A percentile compares a stretch with the other conserved stretches of the same genome.
Conservation (phyloP, 2,888 invertebrate species). For the Sympetrum striolatum region DNA sequence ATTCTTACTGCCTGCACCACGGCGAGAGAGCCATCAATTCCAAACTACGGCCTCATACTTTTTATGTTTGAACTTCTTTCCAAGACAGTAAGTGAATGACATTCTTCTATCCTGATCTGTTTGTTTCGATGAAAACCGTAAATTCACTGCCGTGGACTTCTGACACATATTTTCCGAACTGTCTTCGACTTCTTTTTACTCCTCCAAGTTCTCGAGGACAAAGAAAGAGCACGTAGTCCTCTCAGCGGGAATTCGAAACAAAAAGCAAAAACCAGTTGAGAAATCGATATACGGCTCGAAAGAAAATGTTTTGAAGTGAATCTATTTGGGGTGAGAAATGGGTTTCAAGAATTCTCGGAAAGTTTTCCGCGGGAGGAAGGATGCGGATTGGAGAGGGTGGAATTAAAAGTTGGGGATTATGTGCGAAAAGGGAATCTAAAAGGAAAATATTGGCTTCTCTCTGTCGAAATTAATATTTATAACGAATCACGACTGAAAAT, state of each 20-base stretch:
- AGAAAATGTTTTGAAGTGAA: constrained; percentile 34
- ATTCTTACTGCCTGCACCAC: background rate
- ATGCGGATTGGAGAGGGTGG: no score
- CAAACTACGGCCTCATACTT: constrained; percentile 2
- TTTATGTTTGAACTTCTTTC: constrained; percentile 8
- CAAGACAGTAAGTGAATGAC: background rate
- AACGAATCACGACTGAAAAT: background rate
- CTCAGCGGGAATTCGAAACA: constrained; percentile 11
- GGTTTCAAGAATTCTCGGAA: background rate
- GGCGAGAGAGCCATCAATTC: background rate
- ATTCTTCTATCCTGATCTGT: constrained; percentile 25
- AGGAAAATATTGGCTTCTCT: background rate
- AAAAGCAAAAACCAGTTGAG: background rate
- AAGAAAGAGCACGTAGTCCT: constrained; percentile 5
- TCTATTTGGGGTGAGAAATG: constrained; percentile 8
- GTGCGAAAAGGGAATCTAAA: background rate
- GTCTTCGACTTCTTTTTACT: background rate
- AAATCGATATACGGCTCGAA: background rate
- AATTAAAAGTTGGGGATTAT: background rate
- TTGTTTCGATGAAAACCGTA: constrained; percentile 42
- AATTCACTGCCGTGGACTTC: constrained; percentile 17
- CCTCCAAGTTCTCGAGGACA: background rate
- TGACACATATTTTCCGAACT: constrained; percentile 31
- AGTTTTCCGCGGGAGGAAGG: background rate
- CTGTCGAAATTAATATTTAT: background rate